These are phyloP conservation scores for Odontomachus brunneus DNA, from an alignment of 1,140 invertebrate genomes.

Conservation along the genomic window DNA sequence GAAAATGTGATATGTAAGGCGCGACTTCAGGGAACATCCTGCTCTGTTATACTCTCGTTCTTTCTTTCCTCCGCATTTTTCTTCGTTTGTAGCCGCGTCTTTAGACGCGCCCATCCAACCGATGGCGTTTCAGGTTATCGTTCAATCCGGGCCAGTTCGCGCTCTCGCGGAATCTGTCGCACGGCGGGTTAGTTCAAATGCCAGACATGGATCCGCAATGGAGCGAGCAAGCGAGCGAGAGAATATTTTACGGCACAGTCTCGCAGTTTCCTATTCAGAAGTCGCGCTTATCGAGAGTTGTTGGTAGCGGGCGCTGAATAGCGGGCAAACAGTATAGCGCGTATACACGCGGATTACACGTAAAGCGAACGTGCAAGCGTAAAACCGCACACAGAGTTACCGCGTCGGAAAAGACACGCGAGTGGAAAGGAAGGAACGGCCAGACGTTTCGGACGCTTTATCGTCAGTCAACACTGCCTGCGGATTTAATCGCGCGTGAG, in stretches of 20 bases:
- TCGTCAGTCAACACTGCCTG: conserved; percentile 9
- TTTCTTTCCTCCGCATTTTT: background rate
- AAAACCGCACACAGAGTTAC: conserved; percentile 10
- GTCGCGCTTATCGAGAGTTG: conserved; percentile 11
- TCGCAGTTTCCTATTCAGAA: conserved; percentile 34
- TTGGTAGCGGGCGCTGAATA: conserved; percentile 36
- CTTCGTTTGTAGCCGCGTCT: background rate
- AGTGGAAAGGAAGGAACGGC: conserved; percentile 44
- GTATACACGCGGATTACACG: conserved; percentile 10
- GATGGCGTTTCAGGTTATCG: background rate
- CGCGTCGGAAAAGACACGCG: conserved; percentile 8
- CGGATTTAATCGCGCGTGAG: conserved; percentile 14
- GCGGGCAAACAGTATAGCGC: conserved; percentile 25
- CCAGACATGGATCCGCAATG: background rate
- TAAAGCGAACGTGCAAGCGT: conserved; percentile 42
- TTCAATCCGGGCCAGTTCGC: background rate
- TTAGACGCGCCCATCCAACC: background rate
- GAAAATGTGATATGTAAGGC: background rate
- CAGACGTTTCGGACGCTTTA: conserved; percentile 23
- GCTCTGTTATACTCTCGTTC: too few species aligned
- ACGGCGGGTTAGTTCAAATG: conserved; percentile 13
- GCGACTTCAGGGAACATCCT: too few species aligned
- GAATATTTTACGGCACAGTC: conserved; percentile 27
- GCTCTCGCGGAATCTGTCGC: background rate
- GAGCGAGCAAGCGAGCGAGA: background rate